These are phyloP conservation scores for Leptodactylus fuscus DNA, from an alignment of 2,113 vertebrate genomes.

Conservation along the genomic window DNA sequence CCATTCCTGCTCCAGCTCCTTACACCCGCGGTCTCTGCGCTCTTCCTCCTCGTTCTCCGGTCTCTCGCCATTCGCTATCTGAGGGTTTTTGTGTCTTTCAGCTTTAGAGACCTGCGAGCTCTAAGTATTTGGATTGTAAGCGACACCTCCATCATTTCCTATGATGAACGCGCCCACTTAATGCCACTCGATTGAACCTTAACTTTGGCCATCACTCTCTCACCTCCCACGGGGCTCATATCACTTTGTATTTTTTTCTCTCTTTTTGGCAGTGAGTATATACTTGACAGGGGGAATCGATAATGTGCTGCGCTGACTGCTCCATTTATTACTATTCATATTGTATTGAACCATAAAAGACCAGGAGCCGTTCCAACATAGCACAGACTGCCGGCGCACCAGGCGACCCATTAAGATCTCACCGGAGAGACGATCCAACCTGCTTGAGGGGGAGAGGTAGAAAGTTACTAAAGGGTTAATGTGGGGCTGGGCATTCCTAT, in stretches of 20 bases:
- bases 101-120: not conserved
- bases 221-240: not conserved
- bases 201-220: conserved; percentile 26
- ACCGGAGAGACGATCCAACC: not conserved
- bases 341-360: not conserved
- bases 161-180: conserved; percentile 7
- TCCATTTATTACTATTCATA: conserved; percentile 38
- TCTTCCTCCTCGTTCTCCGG: not conserved
- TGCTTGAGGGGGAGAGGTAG: not conserved
- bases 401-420: not conserved
- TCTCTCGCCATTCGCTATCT: not conserved
- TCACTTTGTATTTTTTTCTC: conserved; percentile 30
- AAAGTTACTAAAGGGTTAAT: no score
- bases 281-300: conserved; percentile 26
- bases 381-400: not conserved
- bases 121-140: not conserved
- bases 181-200: conserved; percentile 3
- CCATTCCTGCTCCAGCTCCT: no score
- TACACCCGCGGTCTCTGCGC: no score
- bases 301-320: not conserved
- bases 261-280: conserved; percentile 25
- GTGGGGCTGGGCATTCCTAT: no score
- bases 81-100: not conserved
- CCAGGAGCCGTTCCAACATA: conserved; percentile 11
- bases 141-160: not conserved